Evolutionary conservation across 2,113 vertebrate species (phyloP).

Genomic region (Equus quagga): DNA sequence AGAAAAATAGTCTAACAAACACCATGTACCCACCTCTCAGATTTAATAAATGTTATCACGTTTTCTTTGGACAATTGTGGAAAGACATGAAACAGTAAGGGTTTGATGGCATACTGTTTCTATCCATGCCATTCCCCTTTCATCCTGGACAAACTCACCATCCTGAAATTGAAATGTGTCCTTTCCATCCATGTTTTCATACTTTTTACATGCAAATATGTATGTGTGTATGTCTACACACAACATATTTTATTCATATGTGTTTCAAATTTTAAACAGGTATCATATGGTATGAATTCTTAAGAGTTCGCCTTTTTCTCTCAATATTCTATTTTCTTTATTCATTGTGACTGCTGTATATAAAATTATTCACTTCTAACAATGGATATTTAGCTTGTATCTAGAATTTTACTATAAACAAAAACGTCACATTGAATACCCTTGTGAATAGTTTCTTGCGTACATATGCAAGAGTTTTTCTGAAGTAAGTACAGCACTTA

Average conservation of each 20-base stretch:
- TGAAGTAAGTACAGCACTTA: not conserved
- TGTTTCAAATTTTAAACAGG: not conserved
- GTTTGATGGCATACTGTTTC: not conserved
- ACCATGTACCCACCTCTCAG: not conserved
- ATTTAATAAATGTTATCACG: not conserved
- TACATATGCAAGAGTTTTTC: constrained; percentile 30
- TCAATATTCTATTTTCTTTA: not conserved
- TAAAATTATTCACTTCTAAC: constrained; percentile 18
- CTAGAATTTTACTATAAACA: not conserved
- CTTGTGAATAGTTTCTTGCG: constrained; percentile 1
- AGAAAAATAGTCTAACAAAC: not conserved
- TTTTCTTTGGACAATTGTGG: constrained; percentile 3
- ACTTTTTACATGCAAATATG: not conserved
- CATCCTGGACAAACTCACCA: not conserved
- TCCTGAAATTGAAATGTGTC: not conserved
- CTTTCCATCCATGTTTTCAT: not conserved
- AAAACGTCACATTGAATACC: not conserved
- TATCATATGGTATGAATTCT: not conserved
- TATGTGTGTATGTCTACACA: not conserved
- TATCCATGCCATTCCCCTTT: no score
- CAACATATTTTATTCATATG: not conserved
- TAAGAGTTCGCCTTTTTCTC: constrained; percentile 2
- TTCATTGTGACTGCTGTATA: not conserved
- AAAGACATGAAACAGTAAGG: not conserved
- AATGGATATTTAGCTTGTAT: not conserved